Percentiles rank a stretch among this genome's conserved stretches.
Conservation (phyloP, 2,797 vertebrate genomes). For the Staurois parvus region DNA sequence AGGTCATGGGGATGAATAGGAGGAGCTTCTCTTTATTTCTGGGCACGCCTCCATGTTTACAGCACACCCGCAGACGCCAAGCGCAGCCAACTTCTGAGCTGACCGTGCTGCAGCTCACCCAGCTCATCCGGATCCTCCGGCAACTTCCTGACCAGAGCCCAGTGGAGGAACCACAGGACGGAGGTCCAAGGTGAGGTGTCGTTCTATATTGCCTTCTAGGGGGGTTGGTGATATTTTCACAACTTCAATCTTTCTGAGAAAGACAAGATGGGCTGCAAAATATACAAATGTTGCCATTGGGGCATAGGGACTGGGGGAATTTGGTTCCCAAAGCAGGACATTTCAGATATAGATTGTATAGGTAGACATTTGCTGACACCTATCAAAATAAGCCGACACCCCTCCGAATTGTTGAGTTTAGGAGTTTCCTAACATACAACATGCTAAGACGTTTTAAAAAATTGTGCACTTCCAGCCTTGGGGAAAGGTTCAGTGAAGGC, state of each 20-base stretch:
- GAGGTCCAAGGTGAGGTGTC: background rate
- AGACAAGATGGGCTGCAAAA: background rate
- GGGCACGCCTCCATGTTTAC: slow-evolving; percentile 60
- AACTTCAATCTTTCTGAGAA: too few relatives aligned
- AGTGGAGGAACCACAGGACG: background rate
- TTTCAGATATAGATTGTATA: too few relatives aligned
- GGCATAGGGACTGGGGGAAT: background rate
- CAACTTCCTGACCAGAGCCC: slow-evolving; percentile 50
- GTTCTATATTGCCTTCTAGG: background rate
- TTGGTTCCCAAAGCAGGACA: background rate
- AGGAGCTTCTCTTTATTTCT: slow-evolving; percentile 48
- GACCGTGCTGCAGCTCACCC: slow-evolving; percentile 64
- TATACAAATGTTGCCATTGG: background rate
- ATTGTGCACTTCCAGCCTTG: too few relatives aligned
- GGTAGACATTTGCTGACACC: too few relatives aligned
- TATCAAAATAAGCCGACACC: too few relatives aligned
- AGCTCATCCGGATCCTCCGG: slow-evolving; percentile 48
- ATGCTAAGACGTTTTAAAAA: too few relatives aligned
- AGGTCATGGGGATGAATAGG: slow-evolving; percentile 47
- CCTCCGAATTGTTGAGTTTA: too few relatives aligned
- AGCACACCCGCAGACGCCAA: slow-evolving; percentile 26
- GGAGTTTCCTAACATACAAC: too few relatives aligned
- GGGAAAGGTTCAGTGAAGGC: too few relatives aligned
- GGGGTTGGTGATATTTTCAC: background rate
- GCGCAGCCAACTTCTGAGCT: slow-evolving; percentile 45